These are phyloP conservation scores for Streptopelia turtur DNA, from an alignment of 2,797 vertebrate species.

Conservation along the genomic window DNA sequence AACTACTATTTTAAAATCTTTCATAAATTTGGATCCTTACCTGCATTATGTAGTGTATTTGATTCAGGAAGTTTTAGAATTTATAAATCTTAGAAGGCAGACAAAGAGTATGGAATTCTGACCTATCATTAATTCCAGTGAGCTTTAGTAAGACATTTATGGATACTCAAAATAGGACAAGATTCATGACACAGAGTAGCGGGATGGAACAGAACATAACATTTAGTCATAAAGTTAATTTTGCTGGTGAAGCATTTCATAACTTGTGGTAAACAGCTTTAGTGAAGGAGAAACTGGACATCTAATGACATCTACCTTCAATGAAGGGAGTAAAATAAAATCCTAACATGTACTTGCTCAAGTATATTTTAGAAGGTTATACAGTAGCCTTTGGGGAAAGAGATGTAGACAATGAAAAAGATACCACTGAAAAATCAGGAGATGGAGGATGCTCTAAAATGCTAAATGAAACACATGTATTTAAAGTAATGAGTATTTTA, in stretches of 20 bases:
- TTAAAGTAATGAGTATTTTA: slow-evolving; percentile 52
- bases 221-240: neutral
- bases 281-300: neutral
- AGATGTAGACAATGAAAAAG: neutral
- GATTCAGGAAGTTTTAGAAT: neutral
- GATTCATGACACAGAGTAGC: neutral
- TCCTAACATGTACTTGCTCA: neutral
- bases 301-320: neutral
- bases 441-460: slow-evolving; percentile 9
- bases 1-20: neutral
- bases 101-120: neutral
- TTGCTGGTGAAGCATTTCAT: neutral
- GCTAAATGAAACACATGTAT: slow-evolving; percentile 29
- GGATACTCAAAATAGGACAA: neutral
- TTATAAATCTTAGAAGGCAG: neutral
- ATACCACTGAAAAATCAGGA: neutral
- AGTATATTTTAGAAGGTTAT: neutral
- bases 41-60: neutral
- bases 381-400: neutral
- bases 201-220: neutral
- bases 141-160: neutral
- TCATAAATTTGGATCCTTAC: neutral
- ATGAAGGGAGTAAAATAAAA: neutral
- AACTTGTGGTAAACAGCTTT: neutral
- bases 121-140: neutral